Evolutionary conservation across 2,113 vertebrate genomes (phyloP), one percentile per base, ranked within the genome.

Genomic region (Cardinalis cardinalis): DNA sequence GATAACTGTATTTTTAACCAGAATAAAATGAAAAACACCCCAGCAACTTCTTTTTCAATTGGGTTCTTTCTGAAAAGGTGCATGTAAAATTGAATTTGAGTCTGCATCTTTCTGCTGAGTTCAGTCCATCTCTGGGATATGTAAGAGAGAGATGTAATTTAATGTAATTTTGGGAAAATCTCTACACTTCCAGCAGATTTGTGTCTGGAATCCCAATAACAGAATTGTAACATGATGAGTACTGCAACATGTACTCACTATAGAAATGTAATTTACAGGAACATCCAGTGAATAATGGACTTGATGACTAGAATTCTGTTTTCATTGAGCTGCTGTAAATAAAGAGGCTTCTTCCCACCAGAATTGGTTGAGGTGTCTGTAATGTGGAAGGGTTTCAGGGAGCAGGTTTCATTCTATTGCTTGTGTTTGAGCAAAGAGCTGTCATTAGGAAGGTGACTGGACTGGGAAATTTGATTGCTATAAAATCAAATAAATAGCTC

Each of bases 311-410:
- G 61, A 83, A 91, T 91, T 81, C 41, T 88, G 61, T 95, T 94
- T 94, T 93, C 65, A 65, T 46, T 84, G 61, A 90, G 40, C 65
- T 84, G 41, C 78, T 78, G 44, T 88, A 95, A 95, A 95, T 90
- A 86, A 94, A 94, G 73, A 81, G 72, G 49, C 44, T 91, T 89
- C 65, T 88, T 88, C n/a, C 49, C 43, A 75, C 36, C 69, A 75
- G 73, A 88, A 72, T 14, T 84, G 83, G 64, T 77, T 85, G 64
- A 88, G 53, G 20, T 72, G 58, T 68, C 69, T 88, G 3, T 70
- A 80, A 80, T 34, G 26, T 72, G 64, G 61, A 78, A 49, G 7
- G 24, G 26, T 76, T 91, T 93, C 58, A 68, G 53, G 46, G 61
- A 94, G 41, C 41, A 90, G 44, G 32, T 86, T 78, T 91, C 70